phyloP scores from a whole-genome alignment of 1,140 invertebrate species.

The Drosophila nigrodunni region DNA sequence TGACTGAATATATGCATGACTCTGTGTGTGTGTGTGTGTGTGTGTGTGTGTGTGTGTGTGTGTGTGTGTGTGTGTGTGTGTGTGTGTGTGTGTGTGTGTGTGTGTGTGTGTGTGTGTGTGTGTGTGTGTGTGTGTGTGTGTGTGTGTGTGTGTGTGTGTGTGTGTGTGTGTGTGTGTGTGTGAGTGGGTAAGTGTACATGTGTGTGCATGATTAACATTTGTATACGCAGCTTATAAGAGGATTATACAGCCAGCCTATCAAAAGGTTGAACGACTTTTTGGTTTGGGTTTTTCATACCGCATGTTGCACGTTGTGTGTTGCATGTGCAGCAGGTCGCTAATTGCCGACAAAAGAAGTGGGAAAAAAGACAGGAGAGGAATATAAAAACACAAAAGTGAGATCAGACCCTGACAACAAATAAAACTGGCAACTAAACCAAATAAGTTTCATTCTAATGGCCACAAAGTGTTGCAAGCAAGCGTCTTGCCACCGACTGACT shows the following conservation, averaged over 20 bases:
- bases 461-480: constrained; percentile 54
- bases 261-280: constrained; percentile 22
- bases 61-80: constrained; percentile 18
- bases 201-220: constrained; percentile 40
- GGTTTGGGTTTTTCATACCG: background rate
- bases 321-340: constrained; percentile 19
- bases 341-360: constrained; percentile 17
- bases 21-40: background rate
- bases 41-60: background rate
- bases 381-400: background rate
- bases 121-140: constrained; percentile 4
- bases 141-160: constrained; percentile 1
- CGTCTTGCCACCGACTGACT: constrained; percentile 17
- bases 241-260: constrained; percentile 36
- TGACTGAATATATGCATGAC: constrained; percentile 1
- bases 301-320: constrained; percentile 6
- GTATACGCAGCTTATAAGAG: constrained; percentile 31
- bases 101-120: constrained; percentile 18
- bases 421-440: constrained; percentile 32
- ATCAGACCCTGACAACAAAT: background rate
- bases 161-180: constrained; percentile 8
- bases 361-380: background rate
- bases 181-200: background rate
- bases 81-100: background rate
- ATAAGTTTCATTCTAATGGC: constrained; percentile 61